Percentiles rank a stretch among this genome's conserved stretches.
Conservation (phyloP, 2,888 invertebrate genomes). For the Clanis bilineata region DNA sequence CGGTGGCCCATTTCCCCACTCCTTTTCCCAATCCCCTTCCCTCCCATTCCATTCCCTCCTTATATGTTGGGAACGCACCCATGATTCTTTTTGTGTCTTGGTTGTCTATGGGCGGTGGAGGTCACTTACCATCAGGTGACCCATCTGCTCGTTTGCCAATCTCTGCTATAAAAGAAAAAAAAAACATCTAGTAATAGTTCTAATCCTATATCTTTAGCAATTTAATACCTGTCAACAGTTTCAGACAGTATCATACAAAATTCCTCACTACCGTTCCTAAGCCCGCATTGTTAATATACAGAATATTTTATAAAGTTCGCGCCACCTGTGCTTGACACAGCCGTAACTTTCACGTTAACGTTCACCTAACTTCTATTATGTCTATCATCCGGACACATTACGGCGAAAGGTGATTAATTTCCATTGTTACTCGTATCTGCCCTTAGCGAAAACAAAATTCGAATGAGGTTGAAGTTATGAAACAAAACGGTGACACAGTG, state of each 20-base stretch:
- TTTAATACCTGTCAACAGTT: not conserved
- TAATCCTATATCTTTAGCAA: not conserved
- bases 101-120: too few relatives aligned
- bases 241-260: not conserved
- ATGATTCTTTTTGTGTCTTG: too few relatives aligned
- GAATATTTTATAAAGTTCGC: constrained; percentile 11
- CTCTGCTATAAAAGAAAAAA: too few relatives aligned
- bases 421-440: constrained; percentile 9
- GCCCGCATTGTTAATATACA: constrained; percentile 7
- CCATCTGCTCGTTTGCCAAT: too few relatives aligned
- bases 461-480: not conserved
- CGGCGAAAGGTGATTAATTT: constrained; percentile 11
- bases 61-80: too few relatives aligned
- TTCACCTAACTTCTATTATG: constrained; percentile 5
- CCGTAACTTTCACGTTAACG: constrained; percentile 12
- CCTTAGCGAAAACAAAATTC: constrained; percentile 6
- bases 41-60: too few relatives aligned
- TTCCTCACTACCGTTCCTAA: not conserved
- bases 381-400: constrained; percentile 10
- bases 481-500: constrained; percentile 3
- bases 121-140: too few relatives aligned
- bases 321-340: constrained; percentile 6
- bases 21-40: too few relatives aligned
- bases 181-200: too few relatives aligned
- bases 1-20: too few relatives aligned